Base-by-base conservation (phyloP, 2,113 vertebrate genomes). In the Athene noctua region DNA sequence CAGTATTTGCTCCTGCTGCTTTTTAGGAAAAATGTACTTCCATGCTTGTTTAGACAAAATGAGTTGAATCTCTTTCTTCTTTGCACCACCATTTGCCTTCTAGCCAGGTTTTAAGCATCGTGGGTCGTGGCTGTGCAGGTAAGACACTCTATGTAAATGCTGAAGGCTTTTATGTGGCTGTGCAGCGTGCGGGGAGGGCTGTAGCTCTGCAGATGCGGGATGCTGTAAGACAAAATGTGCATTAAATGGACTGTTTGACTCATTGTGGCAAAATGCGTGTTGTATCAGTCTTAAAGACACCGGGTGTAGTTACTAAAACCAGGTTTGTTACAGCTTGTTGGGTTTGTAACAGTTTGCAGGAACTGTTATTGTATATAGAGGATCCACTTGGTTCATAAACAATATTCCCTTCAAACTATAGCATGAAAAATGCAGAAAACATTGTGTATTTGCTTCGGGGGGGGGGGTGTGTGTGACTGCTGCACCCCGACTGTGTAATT, bases 281-380 rank as follows among this genome's bases (percentile, higher is more conserved):
- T 47, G 10, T 15, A 32, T 52, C 63, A 36, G 36, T 7, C 40
- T 40, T 30, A n/a, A 65, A 66, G 54, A 3, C 17, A 9, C 10
- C 1, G 18, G 5, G 16, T 5, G 4, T 5, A 10, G 46, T 30
- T 5, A 0, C 4, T 10, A n/a, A 87, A 71, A 66, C 13, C 3
- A 29, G 42, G 6, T 4, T 32, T 44, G 5, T 18, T 21, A 15
- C 7, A 16, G 44, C 49, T 27, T 30, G 12, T 15, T 22, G 15
- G 12, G n/a, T 13, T 13, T 57, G 13, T 23, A 29, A 19, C 40
- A 32, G 23, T 67, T 58, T 17, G 26, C 32, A 22, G 77, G 59
- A 38, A 7, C 57, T 49, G 40, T 29, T 44, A 10, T 6, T 52
- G 23, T 14, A 17, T 4, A 2, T 29, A 14, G n/a, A 49, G 32